Evolutionary conservation across 2,113 vertebrate species (phyloP).

Genomic region (Oryzias celebensis): DNA sequence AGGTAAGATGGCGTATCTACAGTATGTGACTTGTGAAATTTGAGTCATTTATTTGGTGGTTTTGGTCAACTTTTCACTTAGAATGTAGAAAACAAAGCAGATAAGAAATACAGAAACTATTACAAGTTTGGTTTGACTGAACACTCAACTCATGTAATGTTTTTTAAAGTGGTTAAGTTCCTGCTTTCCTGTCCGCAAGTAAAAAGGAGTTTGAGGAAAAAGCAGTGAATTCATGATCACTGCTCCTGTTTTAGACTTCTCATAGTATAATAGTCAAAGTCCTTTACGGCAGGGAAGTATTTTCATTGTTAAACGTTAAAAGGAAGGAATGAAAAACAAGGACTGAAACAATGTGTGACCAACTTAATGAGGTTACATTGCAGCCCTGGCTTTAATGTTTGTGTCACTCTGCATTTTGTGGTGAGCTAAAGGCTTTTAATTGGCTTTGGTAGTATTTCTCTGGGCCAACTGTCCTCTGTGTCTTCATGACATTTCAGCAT

Average conservation of each 20-base stretch:
- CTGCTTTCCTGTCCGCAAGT: too few species aligned
- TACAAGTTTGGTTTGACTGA: too few species aligned
- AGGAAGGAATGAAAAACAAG: constrained; percentile 39
- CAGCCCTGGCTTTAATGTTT: constrained; percentile 60
- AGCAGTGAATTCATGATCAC: constrained; percentile 4
- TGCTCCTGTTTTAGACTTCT: constrained; percentile 13
- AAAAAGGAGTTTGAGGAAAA: neutral
- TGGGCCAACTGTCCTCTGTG: constrained; percentile 44
- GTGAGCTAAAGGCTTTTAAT: constrained; percentile 61
- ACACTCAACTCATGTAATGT: too few species aligned
- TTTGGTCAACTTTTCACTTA: too few species aligned
- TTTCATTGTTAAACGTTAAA: constrained; percentile 27
- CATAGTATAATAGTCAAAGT: neutral
- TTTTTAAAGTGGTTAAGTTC: neutral
- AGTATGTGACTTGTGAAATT: too few species aligned
- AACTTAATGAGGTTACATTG: constrained; percentile 68
- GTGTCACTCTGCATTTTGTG: constrained; percentile 54
- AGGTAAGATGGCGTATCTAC: too few species aligned
- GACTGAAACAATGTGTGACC: constrained; percentile 49
- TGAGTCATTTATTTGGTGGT: too few species aligned
- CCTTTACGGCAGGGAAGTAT: constrained; percentile 5
- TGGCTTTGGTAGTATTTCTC: constrained; percentile 52
- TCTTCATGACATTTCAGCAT: constrained; percentile 68
- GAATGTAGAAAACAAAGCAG: too few species aligned
- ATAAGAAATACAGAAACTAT: too few species aligned